Percentiles rank a stretch among this genome's conserved stretches.
phyloP scores from a whole-genome alignment of 2,113 vertebrate species.

The Ceyx melanurus region DNA sequence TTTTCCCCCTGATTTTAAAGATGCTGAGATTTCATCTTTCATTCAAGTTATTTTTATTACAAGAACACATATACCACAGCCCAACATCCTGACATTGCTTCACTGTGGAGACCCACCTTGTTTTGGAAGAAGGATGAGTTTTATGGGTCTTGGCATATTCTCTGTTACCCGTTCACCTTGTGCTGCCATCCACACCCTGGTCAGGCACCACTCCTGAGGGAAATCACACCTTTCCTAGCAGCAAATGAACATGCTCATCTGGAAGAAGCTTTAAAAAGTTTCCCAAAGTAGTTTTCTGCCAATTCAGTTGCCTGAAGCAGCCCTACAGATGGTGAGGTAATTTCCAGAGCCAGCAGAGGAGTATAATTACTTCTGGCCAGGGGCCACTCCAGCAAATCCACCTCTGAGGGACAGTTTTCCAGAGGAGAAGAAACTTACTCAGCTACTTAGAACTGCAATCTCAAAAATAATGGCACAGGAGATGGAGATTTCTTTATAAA shows the following conservation, averaged over 20 bases:
- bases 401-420: background rate
- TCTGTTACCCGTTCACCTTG: accelerated
- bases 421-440: background rate
- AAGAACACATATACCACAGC: background rate
- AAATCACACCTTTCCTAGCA: background rate
- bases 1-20: background rate
- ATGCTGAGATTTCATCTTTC: background rate
- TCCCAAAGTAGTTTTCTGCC: background rate
- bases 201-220: background rate
- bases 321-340: background rate
- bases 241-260: background rate
- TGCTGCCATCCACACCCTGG: background rate
- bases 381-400: background rate
- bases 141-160: background rate
- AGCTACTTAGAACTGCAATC: background rate
- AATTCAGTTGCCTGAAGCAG: background rate
- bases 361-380: background rate
- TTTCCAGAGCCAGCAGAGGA: background rate
- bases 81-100: background rate
- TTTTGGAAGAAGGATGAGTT: background rate
- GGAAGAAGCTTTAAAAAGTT: background rate
- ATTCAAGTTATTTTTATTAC: background rate
- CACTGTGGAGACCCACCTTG: background rate
- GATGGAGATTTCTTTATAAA: background rate
- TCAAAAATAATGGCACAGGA: background rate